Evolutionary conservation across 2,888 invertebrate species (phyloP).

Genomic region (Pristionchus maxplancki): DNA sequence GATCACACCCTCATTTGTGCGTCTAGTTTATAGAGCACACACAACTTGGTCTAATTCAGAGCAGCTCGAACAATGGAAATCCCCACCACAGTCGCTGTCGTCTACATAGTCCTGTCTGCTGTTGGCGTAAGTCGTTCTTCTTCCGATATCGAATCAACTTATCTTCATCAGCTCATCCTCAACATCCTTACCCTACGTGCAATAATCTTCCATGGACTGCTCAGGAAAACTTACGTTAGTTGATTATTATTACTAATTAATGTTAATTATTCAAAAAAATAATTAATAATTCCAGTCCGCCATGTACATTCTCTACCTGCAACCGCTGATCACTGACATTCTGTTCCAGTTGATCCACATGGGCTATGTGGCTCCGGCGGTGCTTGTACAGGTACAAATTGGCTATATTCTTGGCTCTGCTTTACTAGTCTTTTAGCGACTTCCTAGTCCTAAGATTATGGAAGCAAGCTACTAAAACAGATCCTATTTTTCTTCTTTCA

Average conservation of each 20-base stretch:
- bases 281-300: neutral
- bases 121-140: neutral
- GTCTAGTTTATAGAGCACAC: too few species aligned
- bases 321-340: neutral
- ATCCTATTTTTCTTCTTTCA: too few species aligned
- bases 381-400: neutral
- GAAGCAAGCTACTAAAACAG: too few species aligned
- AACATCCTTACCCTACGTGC: neutral
- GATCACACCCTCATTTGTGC: too few species aligned
- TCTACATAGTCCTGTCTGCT: neutral
- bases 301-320: neutral
- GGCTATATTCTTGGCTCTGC: neutral
- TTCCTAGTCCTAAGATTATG: too few species aligned
- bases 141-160: neutral
- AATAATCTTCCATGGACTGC: neutral
- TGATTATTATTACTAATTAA: neutral
- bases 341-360: neutral
- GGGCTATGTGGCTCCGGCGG: neutral
- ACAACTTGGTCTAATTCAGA: too few species aligned
- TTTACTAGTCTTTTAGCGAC: too few species aligned
- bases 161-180: neutral
- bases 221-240: neutral
- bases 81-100: neutral
- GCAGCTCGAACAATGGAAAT: neutral
- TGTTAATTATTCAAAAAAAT: neutral